Percentiles rank a stretch among this genome's conserved stretches.
These are phyloP conservation scores for Coleophora deauratella DNA, from an alignment of 2,888 invertebrate species.

Conservation along the genomic window DNA sequence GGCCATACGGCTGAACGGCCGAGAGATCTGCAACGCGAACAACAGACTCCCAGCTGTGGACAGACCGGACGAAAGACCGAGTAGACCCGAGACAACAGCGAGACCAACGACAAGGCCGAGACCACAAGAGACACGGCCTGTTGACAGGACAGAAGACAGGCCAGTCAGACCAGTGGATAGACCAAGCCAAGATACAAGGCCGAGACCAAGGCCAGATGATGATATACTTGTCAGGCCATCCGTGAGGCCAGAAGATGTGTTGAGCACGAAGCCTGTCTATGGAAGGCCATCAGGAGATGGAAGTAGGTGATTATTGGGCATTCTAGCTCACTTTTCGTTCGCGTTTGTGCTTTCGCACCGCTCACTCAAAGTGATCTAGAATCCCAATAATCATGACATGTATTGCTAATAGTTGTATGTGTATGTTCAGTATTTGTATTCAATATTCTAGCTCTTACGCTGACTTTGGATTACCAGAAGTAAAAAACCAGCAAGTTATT, in stretches of 20 bases:
- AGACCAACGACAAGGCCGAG: constrained; percentile 5
- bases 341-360: too few species aligned
- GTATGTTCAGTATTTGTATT: too few species aligned
- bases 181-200: constrained; percentile 3
- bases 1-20: constrained; percentile 72
- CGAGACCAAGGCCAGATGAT: constrained; percentile 9
- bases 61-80: constrained; percentile 21
- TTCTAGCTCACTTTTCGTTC: too few species aligned
- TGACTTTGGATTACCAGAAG: too few species aligned
- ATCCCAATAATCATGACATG: too few species aligned
- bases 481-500: too few species aligned
- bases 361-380: too few species aligned
- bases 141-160: constrained; percentile 25
- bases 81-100: constrained; percentile 5
- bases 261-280: constrained; percentile 10
- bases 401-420: too few species aligned
- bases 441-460: too few species aligned
- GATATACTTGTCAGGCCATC: constrained; percentile 22
- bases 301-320: too few species aligned
- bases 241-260: constrained; percentile 33
- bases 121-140: constrained; percentile 24
- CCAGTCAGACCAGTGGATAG: constrained; percentile 10
- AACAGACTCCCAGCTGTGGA: constrained; percentile 37
- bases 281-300: constrained; percentile 27
- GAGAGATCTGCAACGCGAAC: constrained; percentile 71